Evolutionary conservation across 2,888 invertebrate species (phyloP).

Genomic region (Fragum whitleyi): DNA sequence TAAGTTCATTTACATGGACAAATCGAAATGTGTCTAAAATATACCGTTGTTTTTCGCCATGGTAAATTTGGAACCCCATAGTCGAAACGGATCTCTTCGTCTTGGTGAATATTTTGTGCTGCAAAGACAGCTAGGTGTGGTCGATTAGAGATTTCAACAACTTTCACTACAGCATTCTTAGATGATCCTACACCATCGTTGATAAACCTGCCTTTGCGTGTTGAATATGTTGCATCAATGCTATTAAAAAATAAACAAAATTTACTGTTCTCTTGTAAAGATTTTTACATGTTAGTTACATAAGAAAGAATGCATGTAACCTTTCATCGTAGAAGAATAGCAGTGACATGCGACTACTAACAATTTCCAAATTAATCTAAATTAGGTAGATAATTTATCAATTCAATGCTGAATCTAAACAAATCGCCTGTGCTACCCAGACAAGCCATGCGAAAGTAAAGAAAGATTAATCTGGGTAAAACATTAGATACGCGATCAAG

Average conservation of each 20-base stretch:
- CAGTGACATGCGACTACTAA: no score
- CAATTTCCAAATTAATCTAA: no score
- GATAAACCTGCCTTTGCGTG: slow-evolving; percentile 8
- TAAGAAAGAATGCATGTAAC: no score
- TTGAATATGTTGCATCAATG: slow-evolving; percentile 30
- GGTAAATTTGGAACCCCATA: slow-evolving; percentile 25
- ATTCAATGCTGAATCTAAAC: not conserved
- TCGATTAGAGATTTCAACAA: slow-evolving; percentile 1
- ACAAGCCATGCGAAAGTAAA: no score
- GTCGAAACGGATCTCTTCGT: slow-evolving; percentile 34
- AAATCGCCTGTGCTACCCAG: no score
- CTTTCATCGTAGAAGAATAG: no score
- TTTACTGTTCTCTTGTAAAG: not conserved
- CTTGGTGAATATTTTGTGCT: slow-evolving; percentile 12
- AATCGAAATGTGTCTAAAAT: no score
- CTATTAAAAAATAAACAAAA: slow-evolving; percentile 1
- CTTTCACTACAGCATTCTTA: slow-evolving; percentile 21
- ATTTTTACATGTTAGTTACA: no score
- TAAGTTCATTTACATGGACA: no score
- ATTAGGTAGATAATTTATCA: not conserved
- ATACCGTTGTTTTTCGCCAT: slow-evolving; percentile 18
- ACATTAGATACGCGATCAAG: no score
- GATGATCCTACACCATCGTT: slow-evolving; percentile 17
- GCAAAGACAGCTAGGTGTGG: slow-evolving; percentile 29
- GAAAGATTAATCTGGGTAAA: no score